A percentile compares a stretch with the other conserved stretches of the same genome.
phyloP scores from a whole-genome alignment of 2,797 vertebrate genomes.

The Eleutherodactylus coqui region DNA sequence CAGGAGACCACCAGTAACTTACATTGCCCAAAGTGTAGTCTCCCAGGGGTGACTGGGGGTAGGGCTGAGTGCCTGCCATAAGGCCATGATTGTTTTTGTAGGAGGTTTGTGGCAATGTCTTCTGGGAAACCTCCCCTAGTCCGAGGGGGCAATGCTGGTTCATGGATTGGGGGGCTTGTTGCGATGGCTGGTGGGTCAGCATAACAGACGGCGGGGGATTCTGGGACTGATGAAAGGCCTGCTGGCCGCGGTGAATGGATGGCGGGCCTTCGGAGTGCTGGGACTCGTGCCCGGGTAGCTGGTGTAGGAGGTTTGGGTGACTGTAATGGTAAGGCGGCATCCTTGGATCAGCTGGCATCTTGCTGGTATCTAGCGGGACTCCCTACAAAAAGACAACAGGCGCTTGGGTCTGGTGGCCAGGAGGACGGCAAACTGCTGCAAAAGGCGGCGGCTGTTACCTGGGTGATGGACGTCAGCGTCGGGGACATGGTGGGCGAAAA shows the following conservation, averaged over 20 bases:
- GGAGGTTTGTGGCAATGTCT: background rate
- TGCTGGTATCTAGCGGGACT: conserved; percentile 90
- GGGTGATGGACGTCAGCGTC: conserved; percentile 93
- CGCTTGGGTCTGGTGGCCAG: background rate
- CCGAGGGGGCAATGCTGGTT: background rate
- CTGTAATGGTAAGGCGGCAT: conserved; percentile 84
- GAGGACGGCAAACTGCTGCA: background rate
- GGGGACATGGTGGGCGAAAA: conserved; percentile 95
- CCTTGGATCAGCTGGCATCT: conserved; percentile 84
- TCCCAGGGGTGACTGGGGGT: conserved; percentile 69
- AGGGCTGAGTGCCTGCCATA: background rate
- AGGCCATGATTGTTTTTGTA: background rate
- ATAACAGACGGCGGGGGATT: background rate
- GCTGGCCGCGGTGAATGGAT: too few relatives aligned
- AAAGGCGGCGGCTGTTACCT: conserved; percentile 75
- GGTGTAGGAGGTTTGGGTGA: conserved; percentile 71
- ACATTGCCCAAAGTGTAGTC: conserved; percentile 83
- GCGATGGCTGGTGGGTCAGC: background rate
- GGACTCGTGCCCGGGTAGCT: conserved; percentile 67
- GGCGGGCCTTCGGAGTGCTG: too few relatives aligned
- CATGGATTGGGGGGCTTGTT: background rate
- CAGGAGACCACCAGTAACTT: conserved; percentile 69
- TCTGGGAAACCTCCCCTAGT: background rate
- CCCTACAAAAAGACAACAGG: conserved; percentile 75
- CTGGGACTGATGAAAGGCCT: background rate